Evolutionary conservation across 2,888 invertebrate genomes (phyloP), one percentile per base, ranked within the genome.

Genomic region (Lasioglossum oenotherae): DNA sequence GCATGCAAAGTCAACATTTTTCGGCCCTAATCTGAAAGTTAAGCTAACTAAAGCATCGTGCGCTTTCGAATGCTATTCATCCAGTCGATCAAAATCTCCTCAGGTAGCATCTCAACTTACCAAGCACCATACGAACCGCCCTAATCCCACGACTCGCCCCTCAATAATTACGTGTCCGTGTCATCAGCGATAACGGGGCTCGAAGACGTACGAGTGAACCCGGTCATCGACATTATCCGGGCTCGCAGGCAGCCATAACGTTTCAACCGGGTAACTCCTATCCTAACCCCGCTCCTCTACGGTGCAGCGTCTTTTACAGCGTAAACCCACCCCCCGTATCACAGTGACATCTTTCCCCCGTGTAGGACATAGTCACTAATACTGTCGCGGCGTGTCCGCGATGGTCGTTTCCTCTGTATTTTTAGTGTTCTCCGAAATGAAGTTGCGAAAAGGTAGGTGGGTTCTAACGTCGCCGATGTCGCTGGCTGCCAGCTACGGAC

Each of bases 381-480:
- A 85, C 80, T 69, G 44, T 69, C 23, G 27, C 87, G 69, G 77
- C 69, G 67, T 35, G 27, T 53, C 74, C 74, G 69, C 74, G 69
- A 82, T 82, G 85, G 83, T 73, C 85, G 84, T 78, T 82, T 81
- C 77, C 83, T 80, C 86, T 80, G 88, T 88, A 90, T 88, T 91
- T 89, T 90, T 89, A 89, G 90, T 89, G 93, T 92, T 92, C 88
- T 81, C 85, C 87, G 93, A 93, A 93, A 94, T 93, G 93, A 94
- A 94, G 92, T 94, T 94, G 93, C 91, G 92, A 92, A 94, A 93
- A 94, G 93, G 92, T 90, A 91, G 92, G 88, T 88, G 44, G 49
- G 91, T 86, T 85, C 86, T 86, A 89, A 81, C 90, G 85, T 85
- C 86, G 82, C n/a, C 84, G 87, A 88, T 74, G 86, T 73, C 81